Base-by-base conservation (phyloP, 2,797 vertebrate genomes). In the Phalanger gymnotis region DNA sequence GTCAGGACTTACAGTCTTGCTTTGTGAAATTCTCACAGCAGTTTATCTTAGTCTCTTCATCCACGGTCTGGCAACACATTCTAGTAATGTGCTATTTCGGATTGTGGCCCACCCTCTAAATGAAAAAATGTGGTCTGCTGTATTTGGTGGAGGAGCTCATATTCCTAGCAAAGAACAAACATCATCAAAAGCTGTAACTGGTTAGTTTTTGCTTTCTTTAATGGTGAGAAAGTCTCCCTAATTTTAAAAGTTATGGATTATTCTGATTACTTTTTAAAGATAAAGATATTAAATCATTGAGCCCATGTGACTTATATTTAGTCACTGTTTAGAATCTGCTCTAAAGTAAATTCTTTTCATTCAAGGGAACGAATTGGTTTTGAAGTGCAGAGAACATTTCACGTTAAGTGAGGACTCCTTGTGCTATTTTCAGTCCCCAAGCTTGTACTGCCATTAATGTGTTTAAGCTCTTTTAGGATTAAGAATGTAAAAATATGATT, bases 1-100 rank as follows among this genome's bases (percentile, higher is more conserved):
- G 90, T 99, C 99, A 2, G 99, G 99, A 89, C 99, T 99, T 94
- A 99, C 99, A 2, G 98, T 99, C 97, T 98, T 99, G 93, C 99
- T 99, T 92, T 99, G 99, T 97, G 99, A 99, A 99, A 99, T 99
- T 98, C 98, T 99, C 95, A 99, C 99, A 56, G 99, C 99, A 0
- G 99, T 99, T 87, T 99, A 99, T 98, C 99, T 99, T 97, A 99
- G 99, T 98, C 99, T 99, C 53, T 99, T 99, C 98, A 99, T 99
- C 96, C 99, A 99, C 95, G 99, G 99, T 96, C 98, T 99, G 97
- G 99, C 99, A 98, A 99, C 99, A 57, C 99, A 99, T 99, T 99
- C 99, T 95, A 99, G 99, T 98, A 99, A 99, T 58, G 99, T 99
- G 97, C 98, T 99, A 30, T 99, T 99, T 97, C 99, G 99, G 96